These are phyloP conservation scores for Drosophila bipectinata DNA, from an alignment of 1,140 invertebrate genomes.

Conservation along the genomic window DNA sequence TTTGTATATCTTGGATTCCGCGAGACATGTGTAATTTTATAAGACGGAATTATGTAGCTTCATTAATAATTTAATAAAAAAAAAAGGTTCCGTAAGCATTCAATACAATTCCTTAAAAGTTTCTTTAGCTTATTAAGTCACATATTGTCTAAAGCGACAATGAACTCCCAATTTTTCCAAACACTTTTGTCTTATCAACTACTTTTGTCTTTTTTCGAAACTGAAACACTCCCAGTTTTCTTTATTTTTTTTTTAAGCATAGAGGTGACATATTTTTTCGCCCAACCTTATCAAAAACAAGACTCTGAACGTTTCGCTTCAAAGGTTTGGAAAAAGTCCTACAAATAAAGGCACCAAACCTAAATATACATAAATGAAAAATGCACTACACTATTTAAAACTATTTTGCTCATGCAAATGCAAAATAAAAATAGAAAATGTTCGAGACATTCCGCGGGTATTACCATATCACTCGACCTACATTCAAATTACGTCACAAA, in stretches of 20 bases:
- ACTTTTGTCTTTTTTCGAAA: background rate
- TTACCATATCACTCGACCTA: constrained; percentile 37
- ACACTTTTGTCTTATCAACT: background rate
- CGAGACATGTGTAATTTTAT: no score
- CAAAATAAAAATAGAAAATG: constrained; percentile 3
- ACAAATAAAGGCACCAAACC: background rate
- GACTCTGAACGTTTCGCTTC: background rate
- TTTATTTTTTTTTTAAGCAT: no score
- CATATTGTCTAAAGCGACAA: no score
- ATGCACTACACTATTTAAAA: background rate
- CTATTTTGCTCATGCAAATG: background rate
- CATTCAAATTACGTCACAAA: constrained; percentile 44
- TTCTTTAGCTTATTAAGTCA: no score
- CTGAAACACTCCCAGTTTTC: background rate
- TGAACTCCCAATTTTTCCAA: no score
- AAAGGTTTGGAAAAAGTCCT: background rate
- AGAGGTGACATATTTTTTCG: no score
- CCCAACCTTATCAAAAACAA: background rate
- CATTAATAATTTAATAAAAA: no score
- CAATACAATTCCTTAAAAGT: no score
- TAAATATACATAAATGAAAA: no score
- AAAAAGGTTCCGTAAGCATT: no score
- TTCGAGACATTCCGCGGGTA: constrained; percentile 1
- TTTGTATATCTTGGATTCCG: no score
- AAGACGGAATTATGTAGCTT: no score